Percentiles rank a stretch among this genome's conserved stretches.
These are phyloP conservation scores for Apodemus agrarius DNA, from an alignment of 2,797 vertebrate genomes.

Conservation along the genomic window DNA sequence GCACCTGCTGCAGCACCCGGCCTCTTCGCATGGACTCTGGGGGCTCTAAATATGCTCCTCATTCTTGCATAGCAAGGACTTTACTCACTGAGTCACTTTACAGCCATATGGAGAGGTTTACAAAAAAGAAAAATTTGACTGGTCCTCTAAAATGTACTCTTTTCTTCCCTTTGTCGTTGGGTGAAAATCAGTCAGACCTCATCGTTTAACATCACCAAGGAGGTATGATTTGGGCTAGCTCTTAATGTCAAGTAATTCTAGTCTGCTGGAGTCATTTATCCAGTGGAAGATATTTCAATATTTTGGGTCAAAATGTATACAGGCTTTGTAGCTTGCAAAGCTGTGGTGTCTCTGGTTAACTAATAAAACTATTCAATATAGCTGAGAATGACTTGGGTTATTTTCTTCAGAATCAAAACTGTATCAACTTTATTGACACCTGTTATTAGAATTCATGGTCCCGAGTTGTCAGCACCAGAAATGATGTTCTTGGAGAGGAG, in stretches of 20 bases:
- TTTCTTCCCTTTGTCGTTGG: not conserved
- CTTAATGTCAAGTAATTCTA: not conserved
- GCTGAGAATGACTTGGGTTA: slow-evolving; percentile 2
- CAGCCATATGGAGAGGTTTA: not conserved
- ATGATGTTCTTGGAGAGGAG: slow-evolving; percentile 10
- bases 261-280: not conserved
- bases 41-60: not conserved
- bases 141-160: not conserved
- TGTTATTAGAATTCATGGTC: slow-evolving; percentile 50
- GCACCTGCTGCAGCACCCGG: no score
- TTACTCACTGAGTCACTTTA: not conserved
- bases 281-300: not conserved
- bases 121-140: not conserved
- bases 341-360: not conserved
- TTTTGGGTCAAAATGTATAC: not conserved
- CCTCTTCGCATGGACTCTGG: not conserved
- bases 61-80: not conserved
- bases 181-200: not conserved
- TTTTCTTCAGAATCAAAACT: slow-evolving; percentile 71
- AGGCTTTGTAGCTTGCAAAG: not conserved
- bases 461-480: slow-evolving; percentile 39
- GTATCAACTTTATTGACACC: slow-evolving; percentile 44
- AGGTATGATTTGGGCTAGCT: not conserved
- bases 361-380: not conserved
- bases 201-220: not conserved